A percentile compares a stretch with the other conserved stretches of the same genome.
Conservation (phyloP, 2,888 invertebrate genomes). For the Rosalia funebris region DNA sequence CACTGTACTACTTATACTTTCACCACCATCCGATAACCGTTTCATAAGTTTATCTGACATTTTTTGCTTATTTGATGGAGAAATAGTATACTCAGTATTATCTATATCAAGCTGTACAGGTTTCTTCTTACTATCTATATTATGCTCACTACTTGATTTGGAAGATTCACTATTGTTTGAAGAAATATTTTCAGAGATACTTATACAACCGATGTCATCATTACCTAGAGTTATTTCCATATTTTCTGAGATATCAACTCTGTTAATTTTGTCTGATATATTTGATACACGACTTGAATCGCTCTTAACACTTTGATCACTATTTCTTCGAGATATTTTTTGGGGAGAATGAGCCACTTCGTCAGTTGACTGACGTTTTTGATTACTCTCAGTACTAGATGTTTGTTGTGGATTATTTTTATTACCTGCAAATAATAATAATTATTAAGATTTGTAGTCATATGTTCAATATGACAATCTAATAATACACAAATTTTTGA, state of each 20-base stretch:
- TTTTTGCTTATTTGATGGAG: conserved; percentile 54
- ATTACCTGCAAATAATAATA: conserved; percentile 40
- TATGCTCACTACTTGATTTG: conserved; percentile 36
- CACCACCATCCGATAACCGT: conserved; percentile 49
- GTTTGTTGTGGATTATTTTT: conserved; percentile 37
- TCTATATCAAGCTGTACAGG: conserved; percentile 54
- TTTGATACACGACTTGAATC: conserved; percentile 51
- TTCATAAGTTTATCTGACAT: conserved; percentile 59
- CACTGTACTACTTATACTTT: conserved; percentile 21
- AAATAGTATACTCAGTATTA: conserved; percentile 51
- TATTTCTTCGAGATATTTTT: conserved; percentile 50
- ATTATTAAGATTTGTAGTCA: too few relatives aligned
- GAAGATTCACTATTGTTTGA: conserved; percentile 44
- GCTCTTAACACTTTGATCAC: conserved; percentile 51
- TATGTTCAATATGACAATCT: too few relatives aligned
- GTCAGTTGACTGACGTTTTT: conserved; percentile 33
- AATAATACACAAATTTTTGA: too few relatives aligned
- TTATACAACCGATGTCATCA: conserved; percentile 41
- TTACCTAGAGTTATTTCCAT: conserved; percentile 54
- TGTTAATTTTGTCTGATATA: conserved; percentile 54
- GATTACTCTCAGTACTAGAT: conserved; percentile 33
- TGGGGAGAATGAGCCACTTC: conserved; percentile 28
- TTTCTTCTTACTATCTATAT: conserved; percentile 46
- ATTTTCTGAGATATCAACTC: conserved; percentile 54
- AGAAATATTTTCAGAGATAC: conserved; percentile 45